Conservation (phyloP, 1,140 invertebrate species). For the Scaptodrosophila lebanonensis region DNA sequence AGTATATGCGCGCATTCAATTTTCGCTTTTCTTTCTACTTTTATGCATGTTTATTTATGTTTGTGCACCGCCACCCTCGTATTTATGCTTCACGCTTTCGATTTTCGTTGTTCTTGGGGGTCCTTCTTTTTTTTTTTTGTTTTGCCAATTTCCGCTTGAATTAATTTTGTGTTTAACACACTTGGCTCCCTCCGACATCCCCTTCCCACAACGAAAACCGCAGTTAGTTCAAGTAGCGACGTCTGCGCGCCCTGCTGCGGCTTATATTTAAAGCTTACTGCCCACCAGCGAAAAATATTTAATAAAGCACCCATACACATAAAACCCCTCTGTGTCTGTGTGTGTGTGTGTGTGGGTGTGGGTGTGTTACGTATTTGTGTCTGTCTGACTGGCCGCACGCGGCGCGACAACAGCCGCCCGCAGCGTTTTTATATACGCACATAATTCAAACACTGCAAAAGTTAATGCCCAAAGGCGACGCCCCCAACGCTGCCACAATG, state of each 20-base stretch:
- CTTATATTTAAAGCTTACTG: constrained; percentile 14
- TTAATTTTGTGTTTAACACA: constrained; percentile 67
- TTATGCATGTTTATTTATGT: constrained; percentile 73
- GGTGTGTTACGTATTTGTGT: constrained; percentile 39
- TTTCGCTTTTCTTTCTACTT: constrained; percentile 23
- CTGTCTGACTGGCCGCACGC: constrained; percentile 47
- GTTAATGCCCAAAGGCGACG: constrained; percentile 64
- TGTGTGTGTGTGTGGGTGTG: constrained; percentile 23
- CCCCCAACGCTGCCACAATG: constrained; percentile 45
- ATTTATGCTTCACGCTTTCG: constrained; percentile 71
- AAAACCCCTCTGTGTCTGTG: background rate
- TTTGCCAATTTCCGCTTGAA: constrained; percentile 72
- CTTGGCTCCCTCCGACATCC: constrained; percentile 9
- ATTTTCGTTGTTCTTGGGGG: constrained; percentile 55
- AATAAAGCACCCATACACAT: constrained; percentile 48
- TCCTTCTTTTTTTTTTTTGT: background rate
- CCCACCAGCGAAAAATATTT: constrained; percentile 37
- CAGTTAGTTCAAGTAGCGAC: constrained; percentile 46
- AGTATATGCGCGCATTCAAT: no score
- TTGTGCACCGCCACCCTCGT: constrained; percentile 43
- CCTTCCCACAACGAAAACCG: constrained; percentile 21
- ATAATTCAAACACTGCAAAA: constrained; percentile 72
- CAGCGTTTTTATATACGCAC: constrained; percentile 71
- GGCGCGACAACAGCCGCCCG: constrained; percentile 71
- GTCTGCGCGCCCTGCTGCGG: constrained; percentile 58